These are phyloP conservation scores for Kryptopterus vitreolus DNA, from an alignment of 2,797 vertebrate genomes.

Conservation along the genomic window DNA sequence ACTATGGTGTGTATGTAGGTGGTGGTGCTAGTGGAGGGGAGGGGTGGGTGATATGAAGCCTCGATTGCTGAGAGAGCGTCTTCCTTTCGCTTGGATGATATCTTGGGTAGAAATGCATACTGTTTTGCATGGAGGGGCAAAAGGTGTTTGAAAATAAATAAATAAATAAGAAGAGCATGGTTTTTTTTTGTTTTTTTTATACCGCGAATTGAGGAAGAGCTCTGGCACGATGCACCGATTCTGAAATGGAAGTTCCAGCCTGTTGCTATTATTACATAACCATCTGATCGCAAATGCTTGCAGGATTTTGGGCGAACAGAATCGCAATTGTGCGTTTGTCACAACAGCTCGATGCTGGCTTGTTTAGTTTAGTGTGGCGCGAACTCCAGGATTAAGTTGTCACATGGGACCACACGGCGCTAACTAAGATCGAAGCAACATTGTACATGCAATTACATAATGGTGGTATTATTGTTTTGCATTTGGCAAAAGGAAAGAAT, in stretches of 20 bases:
- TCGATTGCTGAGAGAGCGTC: constrained; percentile 55
- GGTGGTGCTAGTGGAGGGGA: constrained; percentile 35
- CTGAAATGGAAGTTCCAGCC: constrained; percentile 4
- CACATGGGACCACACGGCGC: too few species aligned
- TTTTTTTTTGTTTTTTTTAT: not conserved
- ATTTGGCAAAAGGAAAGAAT: too few species aligned
- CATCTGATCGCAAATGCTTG: constrained; percentile 8
- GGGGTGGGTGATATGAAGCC: constrained; percentile 60
- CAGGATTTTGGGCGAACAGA: not conserved
- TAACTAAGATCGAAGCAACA: too few species aligned
- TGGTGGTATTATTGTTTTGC: too few species aligned
- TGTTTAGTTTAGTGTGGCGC: not conserved
- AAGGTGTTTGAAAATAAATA: not conserved
- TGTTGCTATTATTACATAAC: constrained; percentile 17
- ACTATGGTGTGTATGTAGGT: constrained; percentile 72
- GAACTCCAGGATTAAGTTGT: too few species aligned
- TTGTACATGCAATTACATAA: too few species aligned
- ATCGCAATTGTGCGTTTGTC: too few species aligned
- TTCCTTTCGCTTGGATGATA: not conserved
- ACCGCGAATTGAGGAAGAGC: not conserved
- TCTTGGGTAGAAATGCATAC: constrained; percentile 25
- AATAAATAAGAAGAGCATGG: not conserved
- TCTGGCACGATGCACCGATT: constrained; percentile 4
- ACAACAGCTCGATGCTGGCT: not conserved
- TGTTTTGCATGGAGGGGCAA: not conserved